These are phyloP conservation scores for Ibycter americanus DNA, from an alignment of 2,797 vertebrate species.

Conservation along the genomic window DNA sequence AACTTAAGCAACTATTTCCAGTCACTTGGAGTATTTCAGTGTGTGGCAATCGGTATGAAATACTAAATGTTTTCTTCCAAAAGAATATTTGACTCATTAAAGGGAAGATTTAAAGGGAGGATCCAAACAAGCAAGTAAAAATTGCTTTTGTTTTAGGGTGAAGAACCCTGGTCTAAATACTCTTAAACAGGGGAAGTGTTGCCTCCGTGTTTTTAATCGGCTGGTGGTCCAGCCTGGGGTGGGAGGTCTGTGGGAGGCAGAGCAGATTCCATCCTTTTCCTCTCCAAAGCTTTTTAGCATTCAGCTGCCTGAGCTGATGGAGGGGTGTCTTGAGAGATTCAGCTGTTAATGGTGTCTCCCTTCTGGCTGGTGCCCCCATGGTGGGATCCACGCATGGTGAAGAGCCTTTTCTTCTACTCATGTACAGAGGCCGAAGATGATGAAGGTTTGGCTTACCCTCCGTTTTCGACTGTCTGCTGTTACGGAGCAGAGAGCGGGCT, in stretches of 20 bases:
- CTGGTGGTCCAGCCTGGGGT: neutral
- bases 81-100: neutral
- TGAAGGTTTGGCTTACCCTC: neutral
- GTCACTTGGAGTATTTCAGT: neutral
- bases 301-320: neutral
- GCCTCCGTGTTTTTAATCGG: neutral
- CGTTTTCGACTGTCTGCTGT: fast-evolving
- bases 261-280: fast-evolving
- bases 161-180: neutral
- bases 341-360: neutral
- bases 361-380: neutral
- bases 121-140: neutral
- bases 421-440: fast-evolving
- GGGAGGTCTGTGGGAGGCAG: neutral
- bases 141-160: neutral
- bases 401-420: neutral
- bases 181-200: neutral
- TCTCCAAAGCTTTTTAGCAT: fast-evolving
- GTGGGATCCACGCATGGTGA: too few relatives aligned
- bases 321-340: fast-evolving
- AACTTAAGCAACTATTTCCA: neutral
- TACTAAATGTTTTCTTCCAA: neutral
- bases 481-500: fast-evolving
- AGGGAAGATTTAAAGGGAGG: neutral
- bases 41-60: neutral